Evolutionary conservation across 2,888 invertebrate species (phyloP), one percentile per base, ranked within the genome.

Genomic region (Scaptodrosophila latifasciaeformis): DNA sequence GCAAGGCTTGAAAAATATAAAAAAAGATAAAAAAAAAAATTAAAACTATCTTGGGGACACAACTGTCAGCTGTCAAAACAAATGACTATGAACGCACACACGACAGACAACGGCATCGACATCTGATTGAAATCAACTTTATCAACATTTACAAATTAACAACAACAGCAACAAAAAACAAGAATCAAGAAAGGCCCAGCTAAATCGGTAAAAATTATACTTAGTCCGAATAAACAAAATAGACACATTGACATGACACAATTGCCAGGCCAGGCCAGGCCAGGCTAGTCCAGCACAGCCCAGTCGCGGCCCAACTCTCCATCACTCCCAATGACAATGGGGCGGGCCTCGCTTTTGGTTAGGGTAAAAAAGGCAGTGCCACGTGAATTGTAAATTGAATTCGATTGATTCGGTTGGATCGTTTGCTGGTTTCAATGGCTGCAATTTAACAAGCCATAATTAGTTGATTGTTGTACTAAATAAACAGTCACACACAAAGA

Each of bases 401-500:
- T 59, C 70, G 63, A 80, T 80, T 72, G 78, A 81, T 81, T 80
- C 71, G 80, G 81, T 70, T 67, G 80, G 80, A 81, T 77, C 81
- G 79, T n/a, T n/a, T n/a, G n/a, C n/a, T 81, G 77, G 81, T 71
- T 79, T 77, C 78, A 77, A 77, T 80, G 67, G 80, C 80, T 70
- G 77, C 76, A 74, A 74, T 77, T 80, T 80, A 77, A 77, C 78
- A 80, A 77, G 70, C 78, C 75, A 66, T 80, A 80, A 80, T 77
- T 77, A 77, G 80, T 74, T 77, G 75, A 77, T 80, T 80, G 78
- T 67, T 70, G 75, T 67, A 67, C 66, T 62, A 77, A 79, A 72
- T 76, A 75, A 76, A 76, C 74, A 65, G 65, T 49, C 40, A 59
- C 45, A 56, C 24, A 50, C 34, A 31, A 17, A 24, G 2, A 27